Conservation (phyloP, 2,888 invertebrate species). For the Onthophagus sagittarius region DNA sequence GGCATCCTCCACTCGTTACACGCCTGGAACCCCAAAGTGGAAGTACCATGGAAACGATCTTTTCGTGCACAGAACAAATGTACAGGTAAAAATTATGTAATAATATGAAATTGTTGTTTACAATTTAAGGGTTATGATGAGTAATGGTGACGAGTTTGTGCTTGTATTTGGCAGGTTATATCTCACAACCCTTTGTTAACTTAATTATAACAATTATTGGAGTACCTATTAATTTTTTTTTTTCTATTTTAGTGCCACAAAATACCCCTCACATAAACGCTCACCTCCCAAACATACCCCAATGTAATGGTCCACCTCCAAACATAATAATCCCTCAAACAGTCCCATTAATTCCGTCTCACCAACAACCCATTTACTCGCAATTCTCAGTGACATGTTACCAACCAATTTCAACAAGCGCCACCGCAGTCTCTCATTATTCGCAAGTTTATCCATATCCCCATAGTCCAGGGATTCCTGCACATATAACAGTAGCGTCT, state of each 20-base stretch:
- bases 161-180: no score
- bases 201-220: no score
- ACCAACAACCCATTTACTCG: neutral
- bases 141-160: no score
- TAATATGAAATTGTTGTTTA: neutral
- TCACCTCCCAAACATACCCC: neutral
- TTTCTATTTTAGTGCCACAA: neutral
- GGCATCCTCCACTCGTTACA: conserved; percentile 59
- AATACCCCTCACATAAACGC: neutral
- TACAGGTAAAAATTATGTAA: conserved; percentile 20
- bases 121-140: neutral
- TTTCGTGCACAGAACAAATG: conserved; percentile 22
- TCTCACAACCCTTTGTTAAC: no score
- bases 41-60: conserved; percentile 44
- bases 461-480: neutral
- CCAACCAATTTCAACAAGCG: neutral
- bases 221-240: neutral
- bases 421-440: neutral
- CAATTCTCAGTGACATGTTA: neutral
- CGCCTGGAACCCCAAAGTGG: conserved; percentile 48
- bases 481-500: neutral
- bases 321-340: neutral
- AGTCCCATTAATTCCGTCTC: neutral
- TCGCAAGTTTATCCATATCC: neutral
- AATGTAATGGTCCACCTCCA: neutral